Conservation (phyloP, 2,888 invertebrate genomes). For the Notocelia uddmanniana region DNA sequence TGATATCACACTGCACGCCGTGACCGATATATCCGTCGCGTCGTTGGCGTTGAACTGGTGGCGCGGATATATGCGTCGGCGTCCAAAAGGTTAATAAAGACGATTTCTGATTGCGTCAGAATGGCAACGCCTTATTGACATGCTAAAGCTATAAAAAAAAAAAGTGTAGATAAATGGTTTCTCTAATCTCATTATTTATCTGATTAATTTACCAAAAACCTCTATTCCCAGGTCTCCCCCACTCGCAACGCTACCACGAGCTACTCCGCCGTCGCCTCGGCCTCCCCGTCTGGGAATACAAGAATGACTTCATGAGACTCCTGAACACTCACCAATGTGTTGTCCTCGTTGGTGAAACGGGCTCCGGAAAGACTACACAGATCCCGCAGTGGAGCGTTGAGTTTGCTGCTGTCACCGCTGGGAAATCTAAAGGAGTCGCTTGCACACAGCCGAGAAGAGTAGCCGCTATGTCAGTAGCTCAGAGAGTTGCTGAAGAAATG, state of each 20-base stretch:
- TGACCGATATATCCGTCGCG: too few species aligned
- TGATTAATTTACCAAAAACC: too few species aligned
- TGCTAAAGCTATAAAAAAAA: too few species aligned
- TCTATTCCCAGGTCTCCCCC: constrained; percentile 88
- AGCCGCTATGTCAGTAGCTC: constrained; percentile 99
- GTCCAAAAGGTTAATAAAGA: too few species aligned
- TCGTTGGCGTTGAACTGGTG: too few species aligned
- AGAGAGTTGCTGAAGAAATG: constrained; percentile 99
- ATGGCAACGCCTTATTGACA: too few species aligned
- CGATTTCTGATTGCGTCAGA: too few species aligned
- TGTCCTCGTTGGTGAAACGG: constrained; percentile 99
- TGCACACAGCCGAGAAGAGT: constrained; percentile 99
- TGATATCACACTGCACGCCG: too few species aligned
- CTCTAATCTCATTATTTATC: too few species aligned
- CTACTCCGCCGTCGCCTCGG: constrained; percentile 94
- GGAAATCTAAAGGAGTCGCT: constrained; percentile 88
- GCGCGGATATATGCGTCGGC: too few species aligned
- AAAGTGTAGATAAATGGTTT: too few species aligned
- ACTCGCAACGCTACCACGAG: constrained; percentile 95
- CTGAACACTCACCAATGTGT: constrained; percentile 97
- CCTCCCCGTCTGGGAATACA: constrained; percentile 99
- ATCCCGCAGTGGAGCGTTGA: constrained; percentile 92
- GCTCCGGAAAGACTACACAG: constrained; percentile 99
- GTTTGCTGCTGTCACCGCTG: constrained; percentile 71
- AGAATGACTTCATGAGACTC: constrained; percentile 97